Base-by-base conservation (phyloP, 2,888 invertebrate species). In the Petrolisthes manimaculis region DNA sequence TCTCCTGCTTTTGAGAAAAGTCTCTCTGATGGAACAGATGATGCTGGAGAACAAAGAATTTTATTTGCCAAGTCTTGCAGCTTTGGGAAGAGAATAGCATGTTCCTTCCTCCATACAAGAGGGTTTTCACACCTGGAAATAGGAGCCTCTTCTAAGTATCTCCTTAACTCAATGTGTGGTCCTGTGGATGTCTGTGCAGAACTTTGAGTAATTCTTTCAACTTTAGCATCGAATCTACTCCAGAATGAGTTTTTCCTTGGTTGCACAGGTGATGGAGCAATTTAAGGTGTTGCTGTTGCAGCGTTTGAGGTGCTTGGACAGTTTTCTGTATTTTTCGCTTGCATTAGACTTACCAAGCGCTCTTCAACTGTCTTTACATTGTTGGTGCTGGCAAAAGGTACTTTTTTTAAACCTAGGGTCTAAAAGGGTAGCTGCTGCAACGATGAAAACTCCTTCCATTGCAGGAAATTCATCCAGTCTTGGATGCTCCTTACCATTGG, bases 1-100 rank as follows among this genome's bases (percentile, higher is more conserved):
- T 78, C 54, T 51, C 54, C 78, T 18, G 54, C 78, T 54, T 78
- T 78, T n/a, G 78, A 78, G 54, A 78, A 78, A 51, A 54, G 54
- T 18, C 78, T 78, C 54, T 78, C 78, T 53, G n/a, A 78, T 14
- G 78, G 78, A 5, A 18, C 78, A 18, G 78, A 78, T 54, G 78
- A 8, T 78, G 78, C 78, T 53, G 78, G 78, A n/a, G 54, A 9
- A 54, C 54, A 78, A 18, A 54, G 37, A 6, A 4, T 53, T 18
- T 4, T 53, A 53, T 78, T 24, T 75, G 37, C 37, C 54, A 5
- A 18, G 1, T 78, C 54, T 54, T 54, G 54, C n/a, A 54, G 54
- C n/a, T 9, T n/a, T n/a, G n/a, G n/a, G n/a, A n/a, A n/a, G n/a
- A n/a, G n/a, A n/a, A n/a, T n/a, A n/a, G n/a, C n/a, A 3, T 78